A percentile compares a stretch with the other conserved stretches of the same genome.
Conservation (phyloP, 2,888 invertebrate species). For the Synanthedon formicaeformis region DNA sequence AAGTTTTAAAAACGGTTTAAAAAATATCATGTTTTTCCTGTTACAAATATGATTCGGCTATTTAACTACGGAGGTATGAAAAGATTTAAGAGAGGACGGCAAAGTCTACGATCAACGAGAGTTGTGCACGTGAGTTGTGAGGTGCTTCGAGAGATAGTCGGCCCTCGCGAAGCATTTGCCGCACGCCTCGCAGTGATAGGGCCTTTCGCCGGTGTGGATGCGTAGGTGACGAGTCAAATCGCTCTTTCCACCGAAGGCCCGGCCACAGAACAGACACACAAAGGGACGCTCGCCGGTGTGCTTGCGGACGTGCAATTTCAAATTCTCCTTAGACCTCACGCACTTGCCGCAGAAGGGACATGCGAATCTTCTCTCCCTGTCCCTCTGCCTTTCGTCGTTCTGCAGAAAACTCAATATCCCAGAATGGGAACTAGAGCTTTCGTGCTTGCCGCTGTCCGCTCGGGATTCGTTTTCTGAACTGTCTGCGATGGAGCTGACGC, state of each 20-base stretch:
- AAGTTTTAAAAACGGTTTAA: conserved; percentile 60
- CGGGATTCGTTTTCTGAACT: conserved; percentile 65
- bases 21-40: conserved; percentile 63
- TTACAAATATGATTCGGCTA: conserved; percentile 47
- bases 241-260: conserved; percentile 90
- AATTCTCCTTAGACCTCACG: conserved; percentile 88
- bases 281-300: conserved; percentile 91
- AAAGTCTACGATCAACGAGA: conserved; percentile 60
- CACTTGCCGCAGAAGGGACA: conserved; percentile 92
- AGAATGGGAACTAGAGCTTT: conserved; percentile 67
- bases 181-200: conserved; percentile 92
- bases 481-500: conserved; percentile 65
- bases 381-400: conserved; percentile 64
- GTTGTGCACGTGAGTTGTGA: conserved; percentile 89
- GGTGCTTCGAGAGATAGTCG: conserved; percentile 90
- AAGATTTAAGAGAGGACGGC: conserved; percentile 31
- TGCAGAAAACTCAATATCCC: conserved; percentile 75
- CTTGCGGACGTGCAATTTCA: conserved; percentile 88
- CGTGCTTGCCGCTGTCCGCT: conserved; percentile 54
- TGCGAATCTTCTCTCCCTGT: conserved; percentile 82
- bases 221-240: conserved; percentile 88
- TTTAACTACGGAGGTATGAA: conserved; percentile 33
- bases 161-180: conserved; percentile 92
- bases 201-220: conserved; percentile 90
- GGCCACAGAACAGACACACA: conserved; percentile 88